These are phyloP conservation scores for Drosophila kanapiae DNA, from an alignment of 1,140 invertebrate genomes.

Conservation along the genomic window DNA sequence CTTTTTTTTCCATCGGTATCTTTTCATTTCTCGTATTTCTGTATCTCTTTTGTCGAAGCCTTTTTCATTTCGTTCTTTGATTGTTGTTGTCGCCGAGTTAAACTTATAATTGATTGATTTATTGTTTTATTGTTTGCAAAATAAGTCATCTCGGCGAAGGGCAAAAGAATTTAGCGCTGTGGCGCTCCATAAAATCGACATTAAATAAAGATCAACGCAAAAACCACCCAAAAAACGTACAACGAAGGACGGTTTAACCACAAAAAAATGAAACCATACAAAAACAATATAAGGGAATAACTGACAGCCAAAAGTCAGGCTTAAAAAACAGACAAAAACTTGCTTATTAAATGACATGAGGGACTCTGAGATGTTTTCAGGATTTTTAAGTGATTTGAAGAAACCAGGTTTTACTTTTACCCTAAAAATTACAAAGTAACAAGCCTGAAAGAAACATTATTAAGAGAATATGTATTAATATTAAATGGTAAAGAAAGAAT, in stretches of 20 bases:
- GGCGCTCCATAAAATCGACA: slow-evolving; percentile 49
- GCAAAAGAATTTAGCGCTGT: slow-evolving; percentile 47
- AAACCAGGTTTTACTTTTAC: background rate
- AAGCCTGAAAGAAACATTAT: too few relatives aligned
- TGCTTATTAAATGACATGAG: slow-evolving; percentile 1
- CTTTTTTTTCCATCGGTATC: background rate
- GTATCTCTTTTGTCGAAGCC: background rate
- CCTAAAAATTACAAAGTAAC: too few relatives aligned
- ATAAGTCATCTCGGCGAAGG: slow-evolving; percentile 59
- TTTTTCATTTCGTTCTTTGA: slow-evolving; percentile 2
- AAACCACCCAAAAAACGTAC: slow-evolving; percentile 26
- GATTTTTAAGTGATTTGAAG: background rate
- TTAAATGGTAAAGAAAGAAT: too few relatives aligned
- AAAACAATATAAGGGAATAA: slow-evolving; percentile 2
- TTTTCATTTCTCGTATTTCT: slow-evolving; percentile 16
- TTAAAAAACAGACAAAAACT: slow-evolving; percentile 15
- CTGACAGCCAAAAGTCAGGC: slow-evolving; percentile 1
- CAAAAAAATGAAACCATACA: background rate
- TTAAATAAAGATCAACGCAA: slow-evolving; percentile 40
- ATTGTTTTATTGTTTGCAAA: slow-evolving; percentile 84
- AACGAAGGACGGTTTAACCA: slow-evolving; percentile 2
- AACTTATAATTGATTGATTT: slow-evolving; percentile 83
- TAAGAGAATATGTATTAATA: background rate
- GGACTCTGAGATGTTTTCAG: background rate
- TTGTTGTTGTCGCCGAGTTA: slow-evolving; percentile 50